Conservation (phyloP, 1,140 invertebrate genomes). For the Orius laevigatus region DNA sequence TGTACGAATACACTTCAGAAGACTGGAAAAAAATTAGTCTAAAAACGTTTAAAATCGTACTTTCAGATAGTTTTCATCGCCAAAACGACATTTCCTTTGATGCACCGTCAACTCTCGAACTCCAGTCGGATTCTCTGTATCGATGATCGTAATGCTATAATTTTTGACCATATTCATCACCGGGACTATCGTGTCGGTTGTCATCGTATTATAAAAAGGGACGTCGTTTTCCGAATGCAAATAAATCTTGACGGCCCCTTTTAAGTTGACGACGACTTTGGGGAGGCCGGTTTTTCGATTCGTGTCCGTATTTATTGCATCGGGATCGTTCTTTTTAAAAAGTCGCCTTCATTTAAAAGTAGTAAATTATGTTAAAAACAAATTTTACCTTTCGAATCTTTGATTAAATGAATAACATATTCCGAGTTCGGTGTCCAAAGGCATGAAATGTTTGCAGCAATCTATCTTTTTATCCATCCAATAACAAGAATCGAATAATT, state of each 20-base stretch:
- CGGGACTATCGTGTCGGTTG: slow-evolving; percentile 15
- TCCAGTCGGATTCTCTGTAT: slow-evolving; percentile 39
- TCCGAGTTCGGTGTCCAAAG: slow-evolving; percentile 45
- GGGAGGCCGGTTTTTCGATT: slow-evolving; percentile 16
- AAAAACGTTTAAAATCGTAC: too few relatives aligned
- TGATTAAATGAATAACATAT: slow-evolving; percentile 43
- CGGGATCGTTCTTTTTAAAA: neutral
- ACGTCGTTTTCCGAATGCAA: slow-evolving; percentile 47
- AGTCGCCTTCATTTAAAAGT: too few relatives aligned
- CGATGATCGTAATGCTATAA: slow-evolving; percentile 26
- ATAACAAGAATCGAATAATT: slow-evolving; percentile 37
- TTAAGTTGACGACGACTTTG: too few relatives aligned
- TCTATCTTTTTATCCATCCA: slow-evolving; percentile 41
- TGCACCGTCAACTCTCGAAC: slow-evolving; percentile 33
- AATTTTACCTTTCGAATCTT: slow-evolving; percentile 15
- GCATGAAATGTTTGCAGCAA: slow-evolving; percentile 46
- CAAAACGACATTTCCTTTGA: slow-evolving; percentile 31
- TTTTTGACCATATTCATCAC: neutral
- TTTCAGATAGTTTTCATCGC: too few relatives aligned
- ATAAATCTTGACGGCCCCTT: slow-evolving; percentile 31
- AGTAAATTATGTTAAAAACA: too few relatives aligned
- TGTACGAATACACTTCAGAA: slow-evolving; percentile 42
- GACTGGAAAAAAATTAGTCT: neutral
- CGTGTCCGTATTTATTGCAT: slow-evolving; percentile 15
- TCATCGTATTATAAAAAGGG: slow-evolving; percentile 37